Evolutionary conservation across 1,140 invertebrate genomes (phyloP).

Genomic region (Drosophila pandora): DNA sequence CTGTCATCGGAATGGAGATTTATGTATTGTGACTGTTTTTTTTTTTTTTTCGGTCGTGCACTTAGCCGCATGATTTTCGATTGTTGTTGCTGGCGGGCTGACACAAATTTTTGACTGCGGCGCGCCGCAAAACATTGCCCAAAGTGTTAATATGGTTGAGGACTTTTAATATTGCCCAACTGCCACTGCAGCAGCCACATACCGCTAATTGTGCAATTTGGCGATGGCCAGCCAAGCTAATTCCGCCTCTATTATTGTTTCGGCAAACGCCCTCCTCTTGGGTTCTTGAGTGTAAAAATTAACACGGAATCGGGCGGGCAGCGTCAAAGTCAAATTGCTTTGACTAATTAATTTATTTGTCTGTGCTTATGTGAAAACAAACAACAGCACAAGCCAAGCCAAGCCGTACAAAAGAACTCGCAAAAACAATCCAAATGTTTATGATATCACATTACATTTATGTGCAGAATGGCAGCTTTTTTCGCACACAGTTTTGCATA

Average conservation of each 20-base stretch:
- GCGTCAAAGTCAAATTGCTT: conserved; percentile 14
- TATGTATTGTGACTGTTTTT: conserved; percentile 53
- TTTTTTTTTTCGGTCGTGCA: conserved; percentile 56
- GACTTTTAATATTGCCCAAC: conserved; percentile 78
- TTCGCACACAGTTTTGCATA: conserved; percentile 69
- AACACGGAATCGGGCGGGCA: conserved; percentile 64
- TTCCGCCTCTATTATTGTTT: conserved; percentile 47
- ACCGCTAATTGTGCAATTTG: conserved; percentile 78
- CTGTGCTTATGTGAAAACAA: conserved; percentile 51
- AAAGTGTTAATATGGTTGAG: conserved; percentile 82
- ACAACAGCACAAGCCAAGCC: conserved; percentile 33
- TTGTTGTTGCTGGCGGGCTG: conserved; percentile 47
- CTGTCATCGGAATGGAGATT: conserved; percentile 47
- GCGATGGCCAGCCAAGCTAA: conserved; percentile 53
- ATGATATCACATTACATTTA: conserved; percentile 74
- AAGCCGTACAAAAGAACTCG: conserved; percentile 37
- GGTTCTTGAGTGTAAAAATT: conserved; percentile 80
- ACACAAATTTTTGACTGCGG: conserved; percentile 76
- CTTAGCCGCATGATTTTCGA: conserved; percentile 68
- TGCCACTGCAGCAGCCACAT: conserved; percentile 22
- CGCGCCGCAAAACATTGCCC: conserved; percentile 76
- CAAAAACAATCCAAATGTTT: conserved; percentile 71
- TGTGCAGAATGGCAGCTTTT: conserved; percentile 46
- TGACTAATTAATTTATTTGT: conserved; percentile 79
- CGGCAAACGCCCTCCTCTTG: conserved; percentile 24